Percentiles rank a stretch among this genome's conserved stretches.
phyloP scores from a whole-genome alignment of 2,888 invertebrate genomes.

The Hypomecis punctinalis region DNA sequence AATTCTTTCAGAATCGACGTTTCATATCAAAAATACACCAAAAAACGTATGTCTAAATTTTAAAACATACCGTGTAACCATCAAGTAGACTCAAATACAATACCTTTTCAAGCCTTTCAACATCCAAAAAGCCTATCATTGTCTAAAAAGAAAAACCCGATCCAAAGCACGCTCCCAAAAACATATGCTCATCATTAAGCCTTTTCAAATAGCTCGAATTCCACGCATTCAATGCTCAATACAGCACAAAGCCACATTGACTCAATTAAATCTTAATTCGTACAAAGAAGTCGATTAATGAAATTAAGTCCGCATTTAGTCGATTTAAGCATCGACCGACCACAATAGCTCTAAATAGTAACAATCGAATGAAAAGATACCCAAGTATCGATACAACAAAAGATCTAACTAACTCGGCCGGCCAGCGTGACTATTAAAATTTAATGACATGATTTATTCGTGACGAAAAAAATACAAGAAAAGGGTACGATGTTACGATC shows the following conservation, averaged over 20 bases:
- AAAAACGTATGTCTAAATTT: not conserved
- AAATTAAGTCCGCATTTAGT: slow-evolving; percentile 84
- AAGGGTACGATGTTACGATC: slow-evolving; percentile 83
- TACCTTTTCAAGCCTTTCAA: slow-evolving; percentile 29
- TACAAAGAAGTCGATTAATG: slow-evolving; percentile 84
- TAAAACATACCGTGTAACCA: slow-evolving; percentile 9
- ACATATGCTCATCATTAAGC: slow-evolving; percentile 76
- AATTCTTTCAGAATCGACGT: not conserved
- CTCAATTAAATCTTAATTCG: slow-evolving; percentile 84
- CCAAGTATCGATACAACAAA: slow-evolving; percentile 76
- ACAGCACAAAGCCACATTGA: slow-evolving; percentile 69
- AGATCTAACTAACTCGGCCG: slow-evolving; percentile 77
- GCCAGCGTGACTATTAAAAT: slow-evolving; percentile 83
- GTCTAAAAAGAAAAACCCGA: slow-evolving; percentile 45
- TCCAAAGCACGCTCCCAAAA: slow-evolving; percentile 66
- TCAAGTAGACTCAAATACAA: slow-evolving; percentile 24
- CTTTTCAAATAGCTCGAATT: slow-evolving; percentile 73
- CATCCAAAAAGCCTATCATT: slow-evolving; percentile 29
- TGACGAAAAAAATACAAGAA: slow-evolving; percentile 74
- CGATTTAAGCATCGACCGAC: slow-evolving; percentile 74
- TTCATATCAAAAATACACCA: not conserved
- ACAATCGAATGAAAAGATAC: slow-evolving; percentile 80
- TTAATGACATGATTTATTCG: slow-evolving; percentile 85
- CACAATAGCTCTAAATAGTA: slow-evolving; percentile 81
- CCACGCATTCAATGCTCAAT: slow-evolving; percentile 66